Evolutionary conservation across 1,140 invertebrate genomes (phyloP), one percentile per base, ranked within the genome.

Genomic region (Leptopilina boulardi): DNA sequence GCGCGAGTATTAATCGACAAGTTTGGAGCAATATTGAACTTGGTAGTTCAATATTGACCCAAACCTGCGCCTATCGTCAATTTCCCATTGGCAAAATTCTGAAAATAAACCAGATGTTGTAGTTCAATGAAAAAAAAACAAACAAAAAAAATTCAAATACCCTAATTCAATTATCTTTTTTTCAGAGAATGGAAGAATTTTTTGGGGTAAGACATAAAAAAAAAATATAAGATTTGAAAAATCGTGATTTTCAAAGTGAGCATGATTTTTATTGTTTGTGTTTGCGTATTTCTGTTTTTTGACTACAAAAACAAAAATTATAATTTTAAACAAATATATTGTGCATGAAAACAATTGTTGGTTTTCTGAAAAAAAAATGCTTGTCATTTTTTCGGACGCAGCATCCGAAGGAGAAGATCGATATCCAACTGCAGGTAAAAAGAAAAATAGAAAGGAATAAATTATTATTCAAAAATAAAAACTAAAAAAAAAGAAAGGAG

Each of bases 361-460:
- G 47, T 34, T 66, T 74, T 51, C 41, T 44, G 34, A 8, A 34
- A 34, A 38, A 75, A 72, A 79, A 73, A 71, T 74, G 74, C 71
- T 81, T 83, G 79, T 79, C 80, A 80, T 85, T 80, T 89, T n/a
- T 90, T 71, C 75, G 88, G 88, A 91, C 89, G 89, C 89, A 91
- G 90, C 90, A 78, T 87, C 85, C 73, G 90, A 91, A 54, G 89
- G 90, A 83, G 90, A 91, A 76, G 90, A 91, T 75, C 87, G 88
- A 84, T 90, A 86, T 83, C 90, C 90, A 18, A 89, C 87, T 70
- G 85, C 90, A 91, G 90, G 90, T 91, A 91, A 88, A 80, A 75
- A 77, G 82, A 71, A 83, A 79, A 77, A 74, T 41, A 71, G 9
- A 38, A 38, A 38, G 5, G 34, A 38, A 30, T n/a, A 54, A 54